Evolutionary conservation across 2,113 vertebrate species (phyloP).

Genomic region (Clinocottus analis): DNA sequence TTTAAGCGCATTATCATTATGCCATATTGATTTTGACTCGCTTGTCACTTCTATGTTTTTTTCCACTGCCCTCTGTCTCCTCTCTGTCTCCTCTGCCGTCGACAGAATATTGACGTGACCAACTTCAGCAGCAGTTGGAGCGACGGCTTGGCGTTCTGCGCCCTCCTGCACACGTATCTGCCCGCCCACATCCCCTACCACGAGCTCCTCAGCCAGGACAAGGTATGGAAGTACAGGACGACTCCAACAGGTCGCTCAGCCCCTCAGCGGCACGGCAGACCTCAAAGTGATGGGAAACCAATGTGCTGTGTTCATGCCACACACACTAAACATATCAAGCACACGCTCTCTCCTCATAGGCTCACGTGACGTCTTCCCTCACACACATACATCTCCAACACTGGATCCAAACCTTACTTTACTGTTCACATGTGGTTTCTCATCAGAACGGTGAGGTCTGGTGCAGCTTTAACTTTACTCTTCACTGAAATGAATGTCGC

Average conservation of each 20-base stretch:
- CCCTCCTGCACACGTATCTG: slow-evolving; percentile 91
- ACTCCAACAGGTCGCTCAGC: background rate
- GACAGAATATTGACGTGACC: slow-evolving; percentile 93
- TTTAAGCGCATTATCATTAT: slow-evolving; percentile 23
- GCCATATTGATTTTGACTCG: slow-evolving; percentile 26
- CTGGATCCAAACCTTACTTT: background rate
- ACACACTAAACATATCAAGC: background rate
- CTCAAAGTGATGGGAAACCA: slow-evolving; percentile 22
- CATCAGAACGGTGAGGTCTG: slow-evolving; percentile 3
- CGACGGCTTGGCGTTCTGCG: slow-evolving; percentile 92
- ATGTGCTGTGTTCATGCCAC: slow-evolving; percentile 5
- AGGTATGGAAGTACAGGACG: slow-evolving; percentile 77
- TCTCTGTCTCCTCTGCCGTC: background rate
- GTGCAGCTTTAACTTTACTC: background rate
- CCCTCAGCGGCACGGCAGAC: slow-evolving; percentile 10
- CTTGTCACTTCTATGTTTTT: background rate
- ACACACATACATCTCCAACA: background rate
- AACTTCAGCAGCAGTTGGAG: slow-evolving; percentile 98
- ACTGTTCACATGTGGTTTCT: no score
- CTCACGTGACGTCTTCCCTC: background rate
- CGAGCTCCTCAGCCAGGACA: slow-evolving; percentile 92
- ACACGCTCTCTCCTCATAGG: background rate
- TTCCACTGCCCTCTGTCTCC: background rate
- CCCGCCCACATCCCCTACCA: slow-evolving; percentile 95
- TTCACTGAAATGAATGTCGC: background rate